Conservation (phyloP, 2,113 vertebrate species). For the Cebidichthys violaceus region DNA sequence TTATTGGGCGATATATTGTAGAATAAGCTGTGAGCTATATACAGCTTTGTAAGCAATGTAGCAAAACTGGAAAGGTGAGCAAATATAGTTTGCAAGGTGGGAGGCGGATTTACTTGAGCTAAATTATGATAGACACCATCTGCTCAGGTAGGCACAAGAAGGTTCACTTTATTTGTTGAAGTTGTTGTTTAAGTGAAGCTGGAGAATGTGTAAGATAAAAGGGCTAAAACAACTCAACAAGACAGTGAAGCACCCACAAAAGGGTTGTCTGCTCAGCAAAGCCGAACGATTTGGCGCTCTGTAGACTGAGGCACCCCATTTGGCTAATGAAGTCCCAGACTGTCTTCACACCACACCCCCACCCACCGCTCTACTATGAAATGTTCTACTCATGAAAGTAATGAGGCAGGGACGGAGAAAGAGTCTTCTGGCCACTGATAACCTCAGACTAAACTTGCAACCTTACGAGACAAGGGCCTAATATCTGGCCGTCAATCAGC, state of each 20-base stretch:
- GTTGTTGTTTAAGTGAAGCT: constrained; percentile 52
- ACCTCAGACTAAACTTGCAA: constrained; percentile 87
- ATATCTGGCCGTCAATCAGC: constrained; percentile 88
- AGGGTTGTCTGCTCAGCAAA: constrained; percentile 77
- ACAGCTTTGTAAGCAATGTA: constrained; percentile 5
- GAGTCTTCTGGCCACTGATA: constrained; percentile 85
- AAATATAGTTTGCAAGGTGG: constrained; percentile 7
- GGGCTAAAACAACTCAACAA: constrained; percentile 54
- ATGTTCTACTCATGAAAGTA: constrained; percentile 88
- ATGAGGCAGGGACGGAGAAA: constrained; percentile 83
- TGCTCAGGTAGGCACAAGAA: neutral
- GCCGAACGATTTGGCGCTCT: constrained; percentile 77
- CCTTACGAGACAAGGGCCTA: constrained; percentile 85
- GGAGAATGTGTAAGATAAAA: constrained; percentile 53
- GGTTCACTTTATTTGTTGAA: constrained; percentile 24
- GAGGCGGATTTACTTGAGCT: constrained; percentile 17
- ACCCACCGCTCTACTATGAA: constrained; percentile 80
- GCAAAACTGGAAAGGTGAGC: constrained; percentile 8
- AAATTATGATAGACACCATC: constrained; percentile 15
- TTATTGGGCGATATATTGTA: constrained; percentile 5
- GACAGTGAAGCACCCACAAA: constrained; percentile 69
- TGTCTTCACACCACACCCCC: constrained; percentile 84
- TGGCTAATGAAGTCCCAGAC: constrained; percentile 86
- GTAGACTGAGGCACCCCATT: constrained; percentile 79
- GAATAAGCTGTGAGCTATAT: neutral